Conservation (phyloP, 2,113 vertebrate species). For the Gorsachius goisagi region DNA sequence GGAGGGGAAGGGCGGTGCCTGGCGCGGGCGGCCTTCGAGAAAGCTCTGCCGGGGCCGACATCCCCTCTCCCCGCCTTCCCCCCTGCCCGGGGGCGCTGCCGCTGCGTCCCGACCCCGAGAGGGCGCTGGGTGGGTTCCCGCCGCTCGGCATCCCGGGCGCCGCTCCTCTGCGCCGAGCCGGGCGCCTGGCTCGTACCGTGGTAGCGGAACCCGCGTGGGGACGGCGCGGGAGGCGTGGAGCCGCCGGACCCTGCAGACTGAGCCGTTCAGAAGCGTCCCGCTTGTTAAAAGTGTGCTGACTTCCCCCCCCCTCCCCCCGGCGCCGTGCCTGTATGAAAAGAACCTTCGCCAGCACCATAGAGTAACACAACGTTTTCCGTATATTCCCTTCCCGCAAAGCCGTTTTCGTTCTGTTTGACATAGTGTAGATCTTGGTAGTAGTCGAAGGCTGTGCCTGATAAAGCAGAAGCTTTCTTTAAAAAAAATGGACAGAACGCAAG, state of each 20-base stretch:
- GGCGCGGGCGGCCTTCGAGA: neutral
- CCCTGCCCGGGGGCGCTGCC: neutral
- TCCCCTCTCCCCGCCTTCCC: too few species aligned
- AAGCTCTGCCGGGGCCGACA: neutral
- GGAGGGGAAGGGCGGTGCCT: neutral
- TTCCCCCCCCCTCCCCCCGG: too few species aligned
- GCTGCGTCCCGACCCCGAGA: too few species aligned
- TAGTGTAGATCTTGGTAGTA: neutral
- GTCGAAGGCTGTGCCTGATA: neutral
- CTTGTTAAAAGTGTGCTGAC: neutral
- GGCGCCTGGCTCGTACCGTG: accelerated
- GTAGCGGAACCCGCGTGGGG: too few species aligned
- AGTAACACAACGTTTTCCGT: accelerated
- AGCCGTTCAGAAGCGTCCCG: accelerated
- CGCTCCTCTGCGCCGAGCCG: accelerated
- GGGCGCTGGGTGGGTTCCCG: neutral
- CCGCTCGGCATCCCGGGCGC: neutral
- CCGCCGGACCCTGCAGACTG: accelerated
- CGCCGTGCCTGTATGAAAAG: too few species aligned
- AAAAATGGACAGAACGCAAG: neutral
- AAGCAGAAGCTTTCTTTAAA: neutral
- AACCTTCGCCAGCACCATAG: accelerated
- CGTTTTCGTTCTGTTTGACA: accelerated
- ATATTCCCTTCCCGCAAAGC: accelerated
- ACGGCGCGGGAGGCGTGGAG: too few species aligned